Base-by-base conservation (phyloP, 2,113 vertebrate species). In the Rousettus leschenaultii region DNA sequence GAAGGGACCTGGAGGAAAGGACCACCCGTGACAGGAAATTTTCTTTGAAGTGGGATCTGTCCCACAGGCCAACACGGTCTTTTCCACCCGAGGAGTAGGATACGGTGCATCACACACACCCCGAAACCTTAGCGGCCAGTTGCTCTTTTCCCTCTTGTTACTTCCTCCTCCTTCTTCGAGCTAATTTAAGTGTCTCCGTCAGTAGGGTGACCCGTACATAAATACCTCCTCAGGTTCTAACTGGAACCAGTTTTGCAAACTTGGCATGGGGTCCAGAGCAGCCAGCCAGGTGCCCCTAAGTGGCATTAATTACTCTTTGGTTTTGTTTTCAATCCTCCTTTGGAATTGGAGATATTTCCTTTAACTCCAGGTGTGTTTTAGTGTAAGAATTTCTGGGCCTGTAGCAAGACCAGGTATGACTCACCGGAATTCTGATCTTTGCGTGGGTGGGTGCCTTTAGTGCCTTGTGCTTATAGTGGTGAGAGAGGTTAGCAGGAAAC, bases 211-310 rank as follows among this genome's bases (percentile, higher is more conserved):
- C 45, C 57, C 26, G 35, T 15, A 4, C 6, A 2, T 28, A 21
- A 57, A 15, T 9, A 51, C 28, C 51, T 73, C 12, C 48, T 45
- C 28, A 18, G 61, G 30, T 38, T 93, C 93, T 66, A n/a, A 30
- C 70, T 73, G 28, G 70, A 93, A 28, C 77, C 26, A 30, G 38
- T 77, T 97, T 65, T 77, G 40, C 38, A 88, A 35, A 57, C 68
- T 77, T 40, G 80, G 51, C 43, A 13, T 48, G 10, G 2, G 45
- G 51, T 87, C 53, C 55, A 18, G 48, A 82, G 51, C 40, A 43
- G 28, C 43, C n/a, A n/a, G n/a, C 65, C 80, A 61, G 40, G 71
- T 61, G 57, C 40, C 26, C 82, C 65, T 22, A 10, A 80, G 84
- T 33, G 57, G 38, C 19, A 0, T 85, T 21, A 22, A 0, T 85